Percentiles rank a stretch among this genome's conserved stretches.
Conservation (phyloP, 2,888 invertebrate genomes). For the Metacarcinus magister region DNA sequence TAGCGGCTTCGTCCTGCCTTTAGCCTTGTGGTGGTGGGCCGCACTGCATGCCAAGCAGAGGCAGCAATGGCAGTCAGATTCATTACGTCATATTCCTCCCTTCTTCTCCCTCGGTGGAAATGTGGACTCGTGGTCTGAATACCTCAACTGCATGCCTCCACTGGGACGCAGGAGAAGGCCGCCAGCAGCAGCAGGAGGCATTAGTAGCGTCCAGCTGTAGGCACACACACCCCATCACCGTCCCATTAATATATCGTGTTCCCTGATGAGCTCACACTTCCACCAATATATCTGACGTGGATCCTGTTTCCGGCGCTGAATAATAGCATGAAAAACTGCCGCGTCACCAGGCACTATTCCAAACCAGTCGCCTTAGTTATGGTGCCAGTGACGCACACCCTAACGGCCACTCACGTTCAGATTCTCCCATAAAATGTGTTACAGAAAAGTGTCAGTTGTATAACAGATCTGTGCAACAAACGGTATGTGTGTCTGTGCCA, state of each 20-base stretch:
- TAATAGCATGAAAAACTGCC: background rate
- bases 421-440: too few relatives aligned
- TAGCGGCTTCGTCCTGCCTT: background rate
- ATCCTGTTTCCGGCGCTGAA: background rate
- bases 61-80: background rate
- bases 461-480: background rate
- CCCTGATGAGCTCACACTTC: too few relatives aligned
- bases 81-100: background rate
- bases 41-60: background rate
- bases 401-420: too few relatives aligned
- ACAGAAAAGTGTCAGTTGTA: too few relatives aligned
- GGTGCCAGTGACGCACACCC: background rate
- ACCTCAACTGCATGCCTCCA: background rate
- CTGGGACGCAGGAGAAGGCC: background rate
- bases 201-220: background rate
- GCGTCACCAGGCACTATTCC: background rate
- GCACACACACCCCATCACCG: background rate
- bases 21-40: background rate
- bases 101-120: background rate
- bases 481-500: background rate
- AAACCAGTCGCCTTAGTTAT: background rate
- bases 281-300: background rate
- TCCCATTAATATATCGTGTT: too few relatives aligned
- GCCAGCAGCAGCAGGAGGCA: background rate
- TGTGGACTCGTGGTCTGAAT: constrained; percentile 4